Evolutionary conservation across 2,888 invertebrate genomes (phyloP), one percentile per base, ranked within the genome.

Genomic region (Thumatha senex): DNA sequence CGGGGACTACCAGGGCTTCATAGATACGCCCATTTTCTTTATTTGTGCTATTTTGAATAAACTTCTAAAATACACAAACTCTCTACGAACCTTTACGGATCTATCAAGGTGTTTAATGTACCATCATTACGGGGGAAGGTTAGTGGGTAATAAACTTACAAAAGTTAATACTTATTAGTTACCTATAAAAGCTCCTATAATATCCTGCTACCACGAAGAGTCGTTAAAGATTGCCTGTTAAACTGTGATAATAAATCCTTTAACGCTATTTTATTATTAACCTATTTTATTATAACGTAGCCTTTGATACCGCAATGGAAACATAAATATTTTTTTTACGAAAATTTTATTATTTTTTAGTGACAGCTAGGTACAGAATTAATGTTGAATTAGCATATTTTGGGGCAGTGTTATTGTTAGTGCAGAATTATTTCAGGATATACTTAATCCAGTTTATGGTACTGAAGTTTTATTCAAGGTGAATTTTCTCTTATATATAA

Each of bases 141-240:
- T 34, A 38, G 29, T 24, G 29, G 15, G 33, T 11, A 35, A 42
- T 34, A 46, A 46, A n/a, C 1, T 44, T 29, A 30, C 24, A n/a
- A 0, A 42, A 46, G 33, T 38, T 34, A 38, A 10, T 35, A 18
- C 40, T 35, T 51, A 39, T 51, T 34, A 46, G 38, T 46, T 42
- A 42, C 34, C 38, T 31, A 41, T 41, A 46, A 46, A 51, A 9
- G 34, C 14, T 9, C 13, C 8, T 49, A 31, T 35, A 31, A 29
- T 33, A 14, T 13, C 5, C 41, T 8, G n/a, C 13, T 41, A 39
- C 35, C 34, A 35, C 30, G 33, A 39, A 41, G 15, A 12, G 2
- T 33, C 13, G 18, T 45, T 13, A 33, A 31, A 29, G 29, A 40
- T 40, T 35, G 36, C 18, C 40, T 30, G 40, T 40, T 36, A 40